phyloP scores from a whole-genome alignment of 2,888 invertebrate species.

The Trachelus iudaicus region DNA sequence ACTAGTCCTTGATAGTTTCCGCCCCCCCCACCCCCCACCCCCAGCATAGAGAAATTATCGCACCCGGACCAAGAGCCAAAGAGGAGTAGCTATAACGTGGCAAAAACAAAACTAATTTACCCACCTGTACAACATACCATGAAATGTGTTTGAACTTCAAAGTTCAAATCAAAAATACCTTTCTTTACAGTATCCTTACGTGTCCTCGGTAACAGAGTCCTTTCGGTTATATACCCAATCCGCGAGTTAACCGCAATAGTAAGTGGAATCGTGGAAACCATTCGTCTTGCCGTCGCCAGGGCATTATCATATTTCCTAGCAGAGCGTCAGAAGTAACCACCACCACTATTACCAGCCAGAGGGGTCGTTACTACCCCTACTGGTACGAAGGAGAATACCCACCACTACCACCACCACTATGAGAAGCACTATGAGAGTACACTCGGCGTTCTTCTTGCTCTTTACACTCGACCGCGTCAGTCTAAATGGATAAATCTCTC shows the following conservation, averaged over 20 bases:
- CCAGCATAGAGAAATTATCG: neutral
- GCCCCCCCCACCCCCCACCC: neutral
- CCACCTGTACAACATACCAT: neutral
- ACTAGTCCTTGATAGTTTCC: neutral
- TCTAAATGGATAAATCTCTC: constrained; percentile 53
- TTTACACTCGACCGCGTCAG: constrained; percentile 38
- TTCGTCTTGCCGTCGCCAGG: constrained; percentile 53
- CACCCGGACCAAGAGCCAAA: neutral
- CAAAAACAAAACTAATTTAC: neutral
- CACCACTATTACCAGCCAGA: constrained; percentile 25
- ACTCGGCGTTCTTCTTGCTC: constrained; percentile 24
- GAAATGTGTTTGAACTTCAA: neutral
- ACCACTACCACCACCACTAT: constrained; percentile 7
- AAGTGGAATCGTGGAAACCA: constrained; percentile 42
- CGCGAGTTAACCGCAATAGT: constrained; percentile 48
- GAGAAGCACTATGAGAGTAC: neutral
- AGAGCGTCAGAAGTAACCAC: constrained; percentile 31
- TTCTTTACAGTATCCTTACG: neutral
- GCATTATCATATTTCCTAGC: constrained; percentile 56
- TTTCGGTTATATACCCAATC: constrained; percentile 43
- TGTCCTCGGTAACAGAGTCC: neutral
- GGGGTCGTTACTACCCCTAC: constrained; percentile 19
- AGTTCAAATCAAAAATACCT: neutral
- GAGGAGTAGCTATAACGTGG: neutral
- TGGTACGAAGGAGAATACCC: constrained; percentile 5